These are phyloP conservation scores for Cheilosia scutellata DNA, from an alignment of 2,888 invertebrate genomes.

Conservation along the genomic window DNA sequence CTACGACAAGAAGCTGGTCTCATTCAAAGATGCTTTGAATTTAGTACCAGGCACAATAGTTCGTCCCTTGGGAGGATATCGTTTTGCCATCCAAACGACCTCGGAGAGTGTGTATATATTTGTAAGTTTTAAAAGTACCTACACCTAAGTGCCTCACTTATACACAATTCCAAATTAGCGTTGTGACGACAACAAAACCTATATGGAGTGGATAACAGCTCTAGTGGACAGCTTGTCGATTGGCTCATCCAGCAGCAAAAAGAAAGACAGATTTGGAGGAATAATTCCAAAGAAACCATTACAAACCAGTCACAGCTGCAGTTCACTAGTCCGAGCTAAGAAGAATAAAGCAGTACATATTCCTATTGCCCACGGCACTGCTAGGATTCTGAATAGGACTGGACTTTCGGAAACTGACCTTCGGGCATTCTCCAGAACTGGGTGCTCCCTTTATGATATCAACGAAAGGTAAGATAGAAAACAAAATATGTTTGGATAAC, in stretches of 20 bases:
- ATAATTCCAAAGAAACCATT: conserved; percentile 52
- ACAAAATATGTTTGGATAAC: conserved; percentile 4
- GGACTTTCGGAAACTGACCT: conserved; percentile 77
- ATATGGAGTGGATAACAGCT: conserved; percentile 80
- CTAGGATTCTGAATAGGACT: conserved; percentile 79
- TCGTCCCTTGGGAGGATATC: conserved; percentile 79
- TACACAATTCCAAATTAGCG: conserved; percentile 76
- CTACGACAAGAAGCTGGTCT: conserved; percentile 80
- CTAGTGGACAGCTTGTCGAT: conserved; percentile 78
- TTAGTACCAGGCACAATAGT: conserved; percentile 80
- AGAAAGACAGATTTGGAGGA: conserved; percentile 19
- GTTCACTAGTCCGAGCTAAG: conserved; percentile 76
- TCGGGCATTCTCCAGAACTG: conserved; percentile 50
- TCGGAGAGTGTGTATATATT: conserved; percentile 80
- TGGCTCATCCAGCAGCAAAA: conserved; percentile 60
- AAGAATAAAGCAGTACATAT: conserved; percentile 76
- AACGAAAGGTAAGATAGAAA: conserved; percentile 45
- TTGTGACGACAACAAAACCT: conserved; percentile 80
- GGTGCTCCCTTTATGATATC: conserved; percentile 40
- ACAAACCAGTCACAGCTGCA: conserved; percentile 77
- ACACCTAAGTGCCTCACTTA: neutral
- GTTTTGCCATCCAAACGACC: conserved; percentile 81
- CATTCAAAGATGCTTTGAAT: conserved; percentile 81
- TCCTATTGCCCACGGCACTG: conserved; percentile 79
- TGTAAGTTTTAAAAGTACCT: conserved; percentile 74